Evolutionary conservation across 2,888 invertebrate genomes (phyloP).

Genomic region (Aspidapion aeneum): DNA sequence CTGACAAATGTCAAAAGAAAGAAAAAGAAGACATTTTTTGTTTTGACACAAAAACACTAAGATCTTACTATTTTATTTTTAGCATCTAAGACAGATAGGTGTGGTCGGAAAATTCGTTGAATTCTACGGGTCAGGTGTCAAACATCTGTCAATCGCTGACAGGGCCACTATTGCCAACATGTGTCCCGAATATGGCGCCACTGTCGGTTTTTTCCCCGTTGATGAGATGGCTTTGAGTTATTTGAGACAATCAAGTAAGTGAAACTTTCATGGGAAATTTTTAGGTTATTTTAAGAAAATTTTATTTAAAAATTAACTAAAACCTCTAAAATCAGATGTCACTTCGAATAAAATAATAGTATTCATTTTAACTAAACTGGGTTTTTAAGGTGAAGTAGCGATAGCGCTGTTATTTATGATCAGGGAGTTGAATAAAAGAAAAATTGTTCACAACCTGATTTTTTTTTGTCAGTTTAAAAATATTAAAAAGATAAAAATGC

Average conservation of each 20-base stretch:
- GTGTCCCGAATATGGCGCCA: slow-evolving; percentile 98
- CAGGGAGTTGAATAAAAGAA: too few relatives aligned
- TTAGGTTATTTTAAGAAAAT: not conserved
- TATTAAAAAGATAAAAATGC: too few relatives aligned
- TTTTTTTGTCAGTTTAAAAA: too few relatives aligned
- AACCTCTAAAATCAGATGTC: too few relatives aligned
- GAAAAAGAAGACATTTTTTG: too few relatives aligned
- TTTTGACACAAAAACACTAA: too few relatives aligned
- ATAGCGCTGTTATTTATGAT: too few relatives aligned
- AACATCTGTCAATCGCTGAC: slow-evolving; percentile 90
- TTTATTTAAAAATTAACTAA: not conserved
- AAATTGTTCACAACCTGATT: too few relatives aligned
- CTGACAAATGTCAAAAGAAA: too few relatives aligned
- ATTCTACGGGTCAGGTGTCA: slow-evolving; percentile 94
- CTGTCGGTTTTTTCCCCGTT: slow-evolving; percentile 92
- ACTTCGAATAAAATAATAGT: too few relatives aligned
- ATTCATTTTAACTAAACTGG: too few relatives aligned
- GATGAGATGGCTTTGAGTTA: slow-evolving; percentile 81
- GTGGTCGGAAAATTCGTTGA: slow-evolving; percentile 99
- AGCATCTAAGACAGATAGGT: slow-evolving; percentile 81
- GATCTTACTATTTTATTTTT: slow-evolving; percentile 33
- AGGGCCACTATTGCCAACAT: slow-evolving; percentile 97
- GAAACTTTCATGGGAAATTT: not conserved
- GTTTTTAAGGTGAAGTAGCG: too few relatives aligned
- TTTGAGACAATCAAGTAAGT: slow-evolving; percentile 75